Evolutionary conservation across 1,140 invertebrate genomes (phyloP).

Genomic region (Danaus melanippus): DNA sequence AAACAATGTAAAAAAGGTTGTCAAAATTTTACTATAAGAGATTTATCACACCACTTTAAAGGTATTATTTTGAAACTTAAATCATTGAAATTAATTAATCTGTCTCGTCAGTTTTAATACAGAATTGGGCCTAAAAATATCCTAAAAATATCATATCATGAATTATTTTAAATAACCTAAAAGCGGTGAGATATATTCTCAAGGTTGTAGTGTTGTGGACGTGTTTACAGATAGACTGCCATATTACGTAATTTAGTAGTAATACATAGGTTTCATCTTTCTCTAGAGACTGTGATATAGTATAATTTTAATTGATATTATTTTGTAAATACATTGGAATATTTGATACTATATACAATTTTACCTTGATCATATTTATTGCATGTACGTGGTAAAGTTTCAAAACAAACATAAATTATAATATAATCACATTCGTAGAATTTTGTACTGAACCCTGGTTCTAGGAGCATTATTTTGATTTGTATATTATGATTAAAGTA

Average conservation of each 20-base stretch:
- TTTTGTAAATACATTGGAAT: slow-evolving; percentile 66
- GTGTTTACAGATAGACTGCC: slow-evolving; percentile 64
- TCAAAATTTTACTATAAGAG: slow-evolving; percentile 14
- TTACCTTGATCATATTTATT: slow-evolving; percentile 62
- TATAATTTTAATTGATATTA: slow-evolving; percentile 61
- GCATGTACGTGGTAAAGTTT: slow-evolving; percentile 38
- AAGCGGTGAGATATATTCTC: slow-evolving; percentile 18
- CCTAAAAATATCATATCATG: not conserved
- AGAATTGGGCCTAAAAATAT: not conserved
- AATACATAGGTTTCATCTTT: slow-evolving; percentile 50
- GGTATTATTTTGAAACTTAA: slow-evolving; percentile 3
- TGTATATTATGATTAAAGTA: slow-evolving; percentile 26
- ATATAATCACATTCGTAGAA: slow-evolving; percentile 37
- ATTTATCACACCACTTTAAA: slow-evolving; percentile 13
- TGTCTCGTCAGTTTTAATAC: not conserved
- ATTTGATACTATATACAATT: slow-evolving; percentile 70
- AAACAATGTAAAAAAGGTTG: slow-evolving; percentile 32
- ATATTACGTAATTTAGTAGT: slow-evolving; percentile 34
- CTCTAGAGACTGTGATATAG: slow-evolving; percentile 70
- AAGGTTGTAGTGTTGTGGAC: slow-evolving; percentile 46
- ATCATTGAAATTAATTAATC: too few species aligned
- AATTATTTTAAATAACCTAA: slow-evolving; percentile 1
- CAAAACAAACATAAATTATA: slow-evolving; percentile 16
- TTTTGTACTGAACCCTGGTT: slow-evolving; percentile 47
- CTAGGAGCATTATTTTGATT: slow-evolving; percentile 29